Percentiles rank a stretch among this genome's conserved stretches.
Evolutionary conservation across 2,888 invertebrate species (phyloP).

Genomic region (Anthophora plumipes): DNA sequence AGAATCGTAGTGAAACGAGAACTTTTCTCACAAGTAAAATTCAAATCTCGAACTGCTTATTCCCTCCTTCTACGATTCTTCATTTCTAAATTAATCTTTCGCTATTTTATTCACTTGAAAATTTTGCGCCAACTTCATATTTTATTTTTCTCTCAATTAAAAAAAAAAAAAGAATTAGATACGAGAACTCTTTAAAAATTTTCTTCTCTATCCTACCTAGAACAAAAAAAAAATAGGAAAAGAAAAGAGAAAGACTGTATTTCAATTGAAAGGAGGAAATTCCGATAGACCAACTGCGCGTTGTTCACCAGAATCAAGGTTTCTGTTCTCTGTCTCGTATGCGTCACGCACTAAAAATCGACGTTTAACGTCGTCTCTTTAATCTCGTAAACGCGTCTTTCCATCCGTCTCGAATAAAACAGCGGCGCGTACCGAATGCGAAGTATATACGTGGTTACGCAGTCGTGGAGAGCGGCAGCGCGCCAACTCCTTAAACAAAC

Average conservation of each 20-base stretch:
- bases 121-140: background rate
- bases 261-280: no score
- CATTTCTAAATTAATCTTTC: background rate
- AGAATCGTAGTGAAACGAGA: background rate
- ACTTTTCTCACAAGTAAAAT: background rate
- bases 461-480: slow-evolving; percentile 65
- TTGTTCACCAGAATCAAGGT: background rate
- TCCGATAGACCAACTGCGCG: no score
- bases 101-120: background rate
- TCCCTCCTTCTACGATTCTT: background rate
- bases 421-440: slow-evolving; percentile 31
- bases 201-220: no score
- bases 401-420: slow-evolving; percentile 32
- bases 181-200: no score
- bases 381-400: slow-evolving; percentile 14
- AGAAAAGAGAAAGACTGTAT: no score
- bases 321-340: background rate
- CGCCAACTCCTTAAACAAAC: slow-evolving; percentile 78
- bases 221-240: no score
- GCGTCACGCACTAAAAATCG: slow-evolving; percentile 1
- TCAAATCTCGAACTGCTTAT: no score
- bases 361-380: background rate
- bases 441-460: slow-evolving; percentile 48
- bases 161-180: no score
- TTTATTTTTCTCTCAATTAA: no score